These are phyloP conservation scores for Coenonympha glycerion DNA, from an alignment of 2,888 invertebrate species.

Conservation along the genomic window DNA sequence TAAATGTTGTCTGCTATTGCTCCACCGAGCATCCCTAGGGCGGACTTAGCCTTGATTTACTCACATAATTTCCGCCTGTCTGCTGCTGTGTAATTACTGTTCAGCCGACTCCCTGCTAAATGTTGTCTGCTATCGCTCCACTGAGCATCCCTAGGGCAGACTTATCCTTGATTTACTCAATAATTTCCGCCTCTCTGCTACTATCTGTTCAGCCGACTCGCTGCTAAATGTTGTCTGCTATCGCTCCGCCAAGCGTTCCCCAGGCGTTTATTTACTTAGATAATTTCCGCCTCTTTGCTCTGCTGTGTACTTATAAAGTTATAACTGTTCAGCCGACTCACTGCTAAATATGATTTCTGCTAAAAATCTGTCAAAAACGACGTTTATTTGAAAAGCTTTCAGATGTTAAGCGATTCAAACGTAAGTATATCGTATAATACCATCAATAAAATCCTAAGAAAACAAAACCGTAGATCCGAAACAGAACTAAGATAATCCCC, in stretches of 20 bases:
- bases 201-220: not conserved
- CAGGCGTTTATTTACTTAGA: slow-evolving; percentile 62
- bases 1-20: no score
- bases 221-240: slow-evolving; percentile 33
- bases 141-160: slow-evolving; percentile 47
- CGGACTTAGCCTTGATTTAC: no score
- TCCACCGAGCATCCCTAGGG: no score
- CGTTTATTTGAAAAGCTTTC: no score
- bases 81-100: no score
- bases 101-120: not conserved
- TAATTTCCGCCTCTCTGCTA: slow-evolving; percentile 57
- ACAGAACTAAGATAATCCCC: slow-evolving; percentile 16
- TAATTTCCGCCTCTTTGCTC: slow-evolving; percentile 57
- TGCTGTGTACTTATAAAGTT: no score
- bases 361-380: slow-evolving; percentile 32
- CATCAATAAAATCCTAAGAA: no score
- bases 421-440: no score
- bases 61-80: no score
- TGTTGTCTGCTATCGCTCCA: slow-evolving; percentile 44
- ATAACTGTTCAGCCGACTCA: slow-evolving; percentile 35
- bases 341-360: slow-evolving; percentile 39
- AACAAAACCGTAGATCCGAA: not conserved
- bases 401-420: no score
- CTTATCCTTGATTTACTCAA: slow-evolving; percentile 66
- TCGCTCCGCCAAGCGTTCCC: slow-evolving; percentile 45